Evolutionary conservation across 2,888 invertebrate species (phyloP).

Genomic region (Fragum fragum): DNA sequence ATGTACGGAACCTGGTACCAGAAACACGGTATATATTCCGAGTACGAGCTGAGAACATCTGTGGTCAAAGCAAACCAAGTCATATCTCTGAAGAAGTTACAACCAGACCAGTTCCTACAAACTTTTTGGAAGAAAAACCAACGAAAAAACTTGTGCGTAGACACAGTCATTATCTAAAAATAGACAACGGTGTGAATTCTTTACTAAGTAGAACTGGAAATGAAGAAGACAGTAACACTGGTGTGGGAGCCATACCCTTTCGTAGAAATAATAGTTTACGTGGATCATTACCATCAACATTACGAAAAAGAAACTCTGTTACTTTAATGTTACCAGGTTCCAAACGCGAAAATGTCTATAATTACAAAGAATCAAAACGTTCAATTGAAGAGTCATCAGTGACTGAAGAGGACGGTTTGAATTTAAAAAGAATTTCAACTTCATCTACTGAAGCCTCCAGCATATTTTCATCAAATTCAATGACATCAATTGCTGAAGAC

Average conservation of each 20-base stretch:
- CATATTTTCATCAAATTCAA: slow-evolving; percentile 70
- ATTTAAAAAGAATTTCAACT: slow-evolving; percentile 70
- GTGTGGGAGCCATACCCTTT: slow-evolving; percentile 70
- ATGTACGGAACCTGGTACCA: slow-evolving; percentile 75
- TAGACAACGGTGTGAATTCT: slow-evolving; percentile 69
- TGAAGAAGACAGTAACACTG: slow-evolving; percentile 50
- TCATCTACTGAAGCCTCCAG: slow-evolving; percentile 74
- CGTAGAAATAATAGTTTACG: slow-evolving; percentile 66
- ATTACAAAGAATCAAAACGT: slow-evolving; percentile 65
- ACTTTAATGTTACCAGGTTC: slow-evolving; percentile 70
- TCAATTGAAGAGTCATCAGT: slow-evolving; percentile 68
- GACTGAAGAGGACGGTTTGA: slow-evolving; percentile 63
- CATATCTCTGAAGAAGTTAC: slow-evolving; percentile 84
- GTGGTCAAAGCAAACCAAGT: slow-evolving; percentile 78
- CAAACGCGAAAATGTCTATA: slow-evolving; percentile 67
- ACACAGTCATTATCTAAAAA: slow-evolving; percentile 72
- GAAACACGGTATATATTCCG: slow-evolving; percentile 76
- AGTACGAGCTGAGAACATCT: slow-evolving; percentile 79
- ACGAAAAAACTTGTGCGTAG: slow-evolving; percentile 64
- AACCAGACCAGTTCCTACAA: slow-evolving; percentile 66
- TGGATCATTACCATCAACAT: slow-evolving; percentile 65
- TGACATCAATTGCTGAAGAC: slow-evolving; percentile 72
- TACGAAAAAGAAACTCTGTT: slow-evolving; percentile 57
- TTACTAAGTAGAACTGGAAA: slow-evolving; percentile 68
- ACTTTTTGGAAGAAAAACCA: slow-evolving; percentile 64